Base-by-base conservation (phyloP, 2,888 invertebrate genomes). In the Flexamia atlantica region DNA sequence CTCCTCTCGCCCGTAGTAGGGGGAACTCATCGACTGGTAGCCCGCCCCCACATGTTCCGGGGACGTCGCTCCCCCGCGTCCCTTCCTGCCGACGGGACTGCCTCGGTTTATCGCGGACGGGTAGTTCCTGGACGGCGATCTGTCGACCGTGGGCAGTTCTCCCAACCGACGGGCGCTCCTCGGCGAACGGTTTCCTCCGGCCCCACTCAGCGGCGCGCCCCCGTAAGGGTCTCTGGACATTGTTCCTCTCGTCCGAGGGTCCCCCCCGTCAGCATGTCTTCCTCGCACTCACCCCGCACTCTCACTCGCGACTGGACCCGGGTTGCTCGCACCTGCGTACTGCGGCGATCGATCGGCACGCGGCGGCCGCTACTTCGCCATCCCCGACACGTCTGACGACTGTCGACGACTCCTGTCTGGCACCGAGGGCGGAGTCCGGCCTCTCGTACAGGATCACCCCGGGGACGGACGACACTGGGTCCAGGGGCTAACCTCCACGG, bases 101-200 rank as follows among this genome's bases (percentile, higher is more conserved):
- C 91, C 91, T 85, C 88, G 89, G 87, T 89, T 88, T 89, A 93
- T 91, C 88, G 91, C 91, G 90, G 95, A 94, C 87, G 93, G 92
- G 92, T 96, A 96, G 90, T 93, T 94, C 90, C 96, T 93, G 89
- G 96, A 95, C 90, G 97, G 97, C 91, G 96, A 96, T 90, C 96
- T 95, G 94, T 97, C 97, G 91, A 96, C 96, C 90, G 96, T 96
- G 90, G 97, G 96, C 92, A 97, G 92, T 90, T 94, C 94, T 84
- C 91, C 92, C 89, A 93, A 92, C 91, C 94, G 95, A 92, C 94
- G 90, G 91, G 92, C 89, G 92, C 92, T 90, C 91, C 91, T 89
- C 91, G 91, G 90, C 91, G 94, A 92, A 92, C 94, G 92, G 92
- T 93, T 93, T 92, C 94, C 91, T 91, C 93, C 91, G 90, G 91